phyloP scores from a whole-genome alignment of 2,113 vertebrate genomes.

The Hyla sarda region DNA sequence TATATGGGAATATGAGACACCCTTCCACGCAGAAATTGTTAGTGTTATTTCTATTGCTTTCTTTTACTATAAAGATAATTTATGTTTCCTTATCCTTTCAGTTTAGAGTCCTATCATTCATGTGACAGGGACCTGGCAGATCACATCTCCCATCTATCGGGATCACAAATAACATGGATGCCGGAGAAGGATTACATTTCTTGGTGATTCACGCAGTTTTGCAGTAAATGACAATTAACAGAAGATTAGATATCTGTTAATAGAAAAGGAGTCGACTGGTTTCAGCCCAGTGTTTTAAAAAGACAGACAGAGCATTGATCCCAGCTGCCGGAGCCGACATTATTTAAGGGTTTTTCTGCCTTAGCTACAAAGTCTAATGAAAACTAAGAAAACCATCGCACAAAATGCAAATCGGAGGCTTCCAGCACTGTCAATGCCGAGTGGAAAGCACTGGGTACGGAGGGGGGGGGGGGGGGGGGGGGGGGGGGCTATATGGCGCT shows the following conservation, averaged over 20 bases:
- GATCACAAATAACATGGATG: neutral
- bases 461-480: slow-evolving; percentile 14
- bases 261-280: neutral
- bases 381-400: neutral
- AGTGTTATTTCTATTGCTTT: neutral
- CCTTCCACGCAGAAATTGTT: neutral
- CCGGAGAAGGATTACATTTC: slow-evolving; percentile 9
- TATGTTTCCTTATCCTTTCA: neutral
- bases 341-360: neutral
- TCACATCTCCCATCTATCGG: neutral
- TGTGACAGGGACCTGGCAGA: neutral
- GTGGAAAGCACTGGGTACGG: neutral
- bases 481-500: neutral
- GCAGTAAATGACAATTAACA: slow-evolving; percentile 32
- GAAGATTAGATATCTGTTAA: slow-evolving; percentile 53
- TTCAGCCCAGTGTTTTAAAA: slow-evolving; percentile 22
- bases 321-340: neutral
- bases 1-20: neutral
- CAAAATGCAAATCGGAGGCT: slow-evolving; percentile 1
- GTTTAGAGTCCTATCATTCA: neutral
- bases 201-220: neutral
- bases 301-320: slow-evolving; percentile 45
- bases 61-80: neutral
- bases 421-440: slow-evolving; percentile 18
- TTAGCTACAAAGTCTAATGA: slow-evolving; percentile 21